Evolutionary conservation across 2,113 vertebrate species (phyloP), one percentile per base, ranked within the genome.

Genomic region (Oenanthe oenanthe): DNA sequence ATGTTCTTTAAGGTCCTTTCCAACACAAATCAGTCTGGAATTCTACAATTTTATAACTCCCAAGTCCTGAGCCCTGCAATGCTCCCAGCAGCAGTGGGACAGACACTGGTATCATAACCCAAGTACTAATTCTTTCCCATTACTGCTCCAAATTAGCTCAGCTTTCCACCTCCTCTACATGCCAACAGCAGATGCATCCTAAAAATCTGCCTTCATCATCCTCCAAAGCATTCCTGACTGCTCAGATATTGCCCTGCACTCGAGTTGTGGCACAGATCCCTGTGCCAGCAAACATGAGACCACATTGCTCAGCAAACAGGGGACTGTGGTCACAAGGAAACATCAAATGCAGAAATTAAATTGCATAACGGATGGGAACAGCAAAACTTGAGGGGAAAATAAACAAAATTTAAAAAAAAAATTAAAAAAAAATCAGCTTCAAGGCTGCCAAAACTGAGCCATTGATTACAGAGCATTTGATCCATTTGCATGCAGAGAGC

Each of bases 401-500:
- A 40, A 65, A 54, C 24, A 22, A 67, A 83, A 89, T 11, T 43
- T 0, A 11, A 32, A 40, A 70, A 61, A 42, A 34, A 40, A 45
- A 45, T 43, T 42, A 13, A 50, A 29, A 40, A 25, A 11, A 29
- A 13, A 6, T 8, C 6, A 28, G 76, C 63, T 81, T 67, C 12
- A 7, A 78, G 88, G 82, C 89, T 96, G 94, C 94, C 95, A 96
- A 95, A 96, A 73, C 20, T 0, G 25, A 96, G 92, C 94, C 93
- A 95, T 94, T 95, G 94, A 96, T 93, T 93, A 82, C 72, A 51
- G 67, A 0, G 4, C 36, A 18, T 74, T 93, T 62, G 82, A 95
- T 89, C 92, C 92, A 94, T 96, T 86, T 97, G 94, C 95, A 96
- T 96, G 93, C 94, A 89, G 92, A 89, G 84, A 94, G 92, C 82